These are phyloP conservation scores for Platynereis dumerilii DNA, from an alignment of 2,888 invertebrate genomes.

Conservation along the genomic window DNA sequence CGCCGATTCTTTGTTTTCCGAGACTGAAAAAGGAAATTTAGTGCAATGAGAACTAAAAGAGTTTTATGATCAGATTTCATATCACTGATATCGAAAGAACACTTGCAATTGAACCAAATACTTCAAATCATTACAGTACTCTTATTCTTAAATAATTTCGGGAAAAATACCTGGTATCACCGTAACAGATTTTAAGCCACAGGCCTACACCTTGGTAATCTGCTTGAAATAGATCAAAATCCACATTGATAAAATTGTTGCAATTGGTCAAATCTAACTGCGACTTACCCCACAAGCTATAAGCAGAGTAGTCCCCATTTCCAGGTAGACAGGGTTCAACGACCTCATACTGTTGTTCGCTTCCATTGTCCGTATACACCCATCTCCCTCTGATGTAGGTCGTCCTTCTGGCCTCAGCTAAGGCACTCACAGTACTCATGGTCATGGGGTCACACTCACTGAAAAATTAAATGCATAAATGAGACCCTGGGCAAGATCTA, in stretches of 20 bases:
- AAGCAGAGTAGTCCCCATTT: constrained; percentile 83
- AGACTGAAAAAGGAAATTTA: too few species aligned
- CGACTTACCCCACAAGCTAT: constrained; percentile 76
- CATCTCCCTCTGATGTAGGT: constrained; percentile 82
- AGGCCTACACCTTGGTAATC: too few species aligned
- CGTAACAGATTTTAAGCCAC: too few species aligned
- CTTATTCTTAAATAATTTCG: too few species aligned
- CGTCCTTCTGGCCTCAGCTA: constrained; percentile 78
- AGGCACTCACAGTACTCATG: constrained; percentile 62
- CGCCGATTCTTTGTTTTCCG: constrained; percentile 30
- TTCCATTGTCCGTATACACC: constrained; percentile 73
- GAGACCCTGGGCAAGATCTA: too few species aligned
- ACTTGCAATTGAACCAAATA: too few species aligned
- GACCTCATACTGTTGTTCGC: constrained; percentile 77
- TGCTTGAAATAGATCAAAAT: background rate
- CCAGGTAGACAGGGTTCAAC: constrained; percentile 84
- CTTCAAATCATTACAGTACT: too few species aligned
- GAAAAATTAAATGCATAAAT: constrained; percentile 21
- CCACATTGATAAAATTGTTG: background rate
- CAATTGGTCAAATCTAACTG: background rate
- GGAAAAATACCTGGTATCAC: too few species aligned
- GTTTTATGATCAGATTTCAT: too few species aligned
- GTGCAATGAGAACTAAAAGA: too few species aligned
- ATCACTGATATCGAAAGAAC: too few species aligned
- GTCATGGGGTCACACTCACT: constrained; percentile 50